Evolutionary conservation across 2,888 invertebrate species (phyloP).

Genomic region (Hetaerina titia): DNA sequence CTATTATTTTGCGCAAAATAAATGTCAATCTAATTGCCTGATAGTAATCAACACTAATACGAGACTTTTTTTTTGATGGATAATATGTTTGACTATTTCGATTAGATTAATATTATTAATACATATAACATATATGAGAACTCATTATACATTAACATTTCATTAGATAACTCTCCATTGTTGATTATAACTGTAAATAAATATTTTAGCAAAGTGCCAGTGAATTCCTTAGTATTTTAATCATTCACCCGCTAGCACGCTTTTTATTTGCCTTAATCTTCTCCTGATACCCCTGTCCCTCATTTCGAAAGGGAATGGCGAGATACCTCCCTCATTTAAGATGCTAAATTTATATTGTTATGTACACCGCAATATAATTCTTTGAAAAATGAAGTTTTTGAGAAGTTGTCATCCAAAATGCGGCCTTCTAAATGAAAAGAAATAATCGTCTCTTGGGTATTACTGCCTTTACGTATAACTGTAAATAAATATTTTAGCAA

Average conservation of each 20-base stretch:
- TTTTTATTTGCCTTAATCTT: neutral
- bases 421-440: neutral
- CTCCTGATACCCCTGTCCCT: neutral
- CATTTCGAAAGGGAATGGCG: neutral
- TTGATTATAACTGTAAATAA: neutral
- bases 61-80: neutral
- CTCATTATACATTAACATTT: neutral
- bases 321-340: neutral
- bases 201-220: neutral
- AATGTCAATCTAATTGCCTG: too few relatives aligned
- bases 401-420: neutral
- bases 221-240: neutral
- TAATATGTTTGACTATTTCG: neutral
- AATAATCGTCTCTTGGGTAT: neutral
- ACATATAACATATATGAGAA: neutral
- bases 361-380: too few relatives aligned
- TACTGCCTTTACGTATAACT: neutral
- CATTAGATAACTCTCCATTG: neutral
- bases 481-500: neutral
- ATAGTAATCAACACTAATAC: neutral
- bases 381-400: too few relatives aligned
- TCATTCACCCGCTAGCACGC: neutral
- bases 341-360: too few relatives aligned
- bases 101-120: neutral
- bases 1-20: neutral